A percentile compares a stretch with the other conserved stretches of the same genome.
Evolutionary conservation across 2,113 vertebrate genomes (phyloP).

Genomic region (Chaetorhynchus papuensis): DNA sequence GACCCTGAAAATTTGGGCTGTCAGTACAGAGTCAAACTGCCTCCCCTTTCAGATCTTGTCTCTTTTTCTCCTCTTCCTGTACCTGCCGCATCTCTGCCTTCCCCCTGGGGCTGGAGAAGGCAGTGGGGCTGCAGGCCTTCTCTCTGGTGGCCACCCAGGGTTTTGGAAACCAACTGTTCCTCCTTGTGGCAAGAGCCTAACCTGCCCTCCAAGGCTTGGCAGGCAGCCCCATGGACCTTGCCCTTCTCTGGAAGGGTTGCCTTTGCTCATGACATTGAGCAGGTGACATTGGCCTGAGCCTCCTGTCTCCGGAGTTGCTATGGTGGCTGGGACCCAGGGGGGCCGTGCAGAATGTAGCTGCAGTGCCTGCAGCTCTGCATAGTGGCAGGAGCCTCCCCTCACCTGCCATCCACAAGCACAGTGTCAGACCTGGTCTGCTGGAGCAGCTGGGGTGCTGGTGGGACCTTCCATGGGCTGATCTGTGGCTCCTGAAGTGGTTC

Average conservation of each 20-base stretch:
- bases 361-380: neutral
- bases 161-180: neutral
- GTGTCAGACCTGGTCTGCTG: neutral
- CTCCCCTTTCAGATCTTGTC: neutral
- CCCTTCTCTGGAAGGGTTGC: neutral
- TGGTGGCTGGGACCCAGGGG: neutral
- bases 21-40: neutral
- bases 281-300: neutral
- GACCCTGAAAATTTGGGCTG: neutral
- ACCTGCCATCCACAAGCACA: fast-evolving
- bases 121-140: neutral
- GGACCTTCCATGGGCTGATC: neutral
- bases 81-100: neutral
- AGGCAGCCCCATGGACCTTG: neutral
- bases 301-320: neutral
- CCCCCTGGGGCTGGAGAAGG: neutral
- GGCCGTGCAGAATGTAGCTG: fast-evolving
- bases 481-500: neutral
- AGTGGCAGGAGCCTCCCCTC: neutral
- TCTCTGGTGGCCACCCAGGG: neutral
- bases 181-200: neutral
- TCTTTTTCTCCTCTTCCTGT: neutral
- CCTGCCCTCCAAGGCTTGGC: neutral
- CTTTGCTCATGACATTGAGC: neutral
- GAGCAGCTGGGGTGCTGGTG: neutral